A percentile compares a stretch with the other conserved stretches of the same genome.
Conservation (phyloP, 2,113 vertebrate species). For the Trogon melanurus region DNA sequence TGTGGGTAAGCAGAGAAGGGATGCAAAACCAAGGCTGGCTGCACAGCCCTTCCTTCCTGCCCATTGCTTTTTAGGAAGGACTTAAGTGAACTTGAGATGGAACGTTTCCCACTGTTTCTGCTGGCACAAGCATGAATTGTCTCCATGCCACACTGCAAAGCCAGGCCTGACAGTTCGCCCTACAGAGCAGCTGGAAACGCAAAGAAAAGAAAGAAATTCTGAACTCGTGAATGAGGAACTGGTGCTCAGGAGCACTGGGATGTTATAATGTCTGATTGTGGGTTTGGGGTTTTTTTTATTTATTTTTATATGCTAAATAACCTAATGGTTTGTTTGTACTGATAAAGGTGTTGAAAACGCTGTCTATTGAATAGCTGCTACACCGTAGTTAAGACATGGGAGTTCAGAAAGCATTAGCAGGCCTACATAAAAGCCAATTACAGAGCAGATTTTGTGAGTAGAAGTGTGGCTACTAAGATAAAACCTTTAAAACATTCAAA, state of each 20-base stretch:
- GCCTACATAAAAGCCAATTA: not conserved
- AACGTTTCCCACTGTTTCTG: not conserved
- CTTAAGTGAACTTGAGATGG: not conserved
- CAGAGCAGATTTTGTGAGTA: not conserved
- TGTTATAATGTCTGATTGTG: not conserved
- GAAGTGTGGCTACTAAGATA: not conserved
- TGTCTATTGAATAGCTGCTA: not conserved
- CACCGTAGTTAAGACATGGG: not conserved
- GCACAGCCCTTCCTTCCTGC: not conserved
- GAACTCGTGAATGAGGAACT: not conserved
- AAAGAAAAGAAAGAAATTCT: not conserved
- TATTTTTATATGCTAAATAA: not conserved
- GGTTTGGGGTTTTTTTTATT: not conserved
- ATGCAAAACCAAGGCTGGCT: not conserved
- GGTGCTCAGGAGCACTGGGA: not conserved
- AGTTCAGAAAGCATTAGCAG: not conserved
- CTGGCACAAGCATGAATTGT: not conserved
- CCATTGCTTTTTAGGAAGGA: not conserved
- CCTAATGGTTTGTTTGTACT: not conserved
- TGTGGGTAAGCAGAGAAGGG: accelerated
- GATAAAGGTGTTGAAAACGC: not conserved
- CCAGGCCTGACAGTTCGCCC: not conserved
- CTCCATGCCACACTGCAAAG: not conserved
- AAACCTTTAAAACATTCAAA: constrained; percentile 6
- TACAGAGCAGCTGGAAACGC: not conserved